These are phyloP conservation scores for Enhydra lutris DNA, from an alignment of 2,113 vertebrate genomes.

Conservation along the genomic window DNA sequence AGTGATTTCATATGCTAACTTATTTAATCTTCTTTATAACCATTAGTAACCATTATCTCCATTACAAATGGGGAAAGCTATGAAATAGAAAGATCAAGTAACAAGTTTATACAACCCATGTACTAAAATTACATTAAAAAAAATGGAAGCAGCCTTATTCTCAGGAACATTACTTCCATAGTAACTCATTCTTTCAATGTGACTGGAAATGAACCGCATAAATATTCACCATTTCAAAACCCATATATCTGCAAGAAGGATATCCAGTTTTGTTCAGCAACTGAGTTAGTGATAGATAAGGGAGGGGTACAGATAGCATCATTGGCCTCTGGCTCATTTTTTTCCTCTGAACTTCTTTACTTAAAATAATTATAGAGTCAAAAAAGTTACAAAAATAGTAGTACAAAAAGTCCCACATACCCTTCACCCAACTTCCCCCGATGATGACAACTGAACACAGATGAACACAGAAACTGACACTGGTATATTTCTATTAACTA, in stretches of 20 bases:
- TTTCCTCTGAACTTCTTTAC: background rate
- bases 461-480: background rate
- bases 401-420: background rate
- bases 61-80: background rate
- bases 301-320: background rate
- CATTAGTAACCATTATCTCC: background rate
- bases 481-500: background rate
- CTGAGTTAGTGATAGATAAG: background rate
- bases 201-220: background rate
- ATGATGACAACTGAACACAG: background rate
- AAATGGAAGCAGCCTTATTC: background rate
- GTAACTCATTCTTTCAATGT: background rate
- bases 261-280: background rate
- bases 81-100: background rate
- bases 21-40: background rate
- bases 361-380: background rate
- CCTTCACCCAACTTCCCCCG: background rate
- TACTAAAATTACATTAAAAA: background rate
- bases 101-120: background rate
- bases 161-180: background rate
- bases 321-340: background rate
- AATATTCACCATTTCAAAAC: background rate
- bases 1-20: background rate
- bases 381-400: background rate
- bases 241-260: background rate